Conservation (phyloP, 2,113 vertebrate genomes). For the Cacatua alba region DNA sequence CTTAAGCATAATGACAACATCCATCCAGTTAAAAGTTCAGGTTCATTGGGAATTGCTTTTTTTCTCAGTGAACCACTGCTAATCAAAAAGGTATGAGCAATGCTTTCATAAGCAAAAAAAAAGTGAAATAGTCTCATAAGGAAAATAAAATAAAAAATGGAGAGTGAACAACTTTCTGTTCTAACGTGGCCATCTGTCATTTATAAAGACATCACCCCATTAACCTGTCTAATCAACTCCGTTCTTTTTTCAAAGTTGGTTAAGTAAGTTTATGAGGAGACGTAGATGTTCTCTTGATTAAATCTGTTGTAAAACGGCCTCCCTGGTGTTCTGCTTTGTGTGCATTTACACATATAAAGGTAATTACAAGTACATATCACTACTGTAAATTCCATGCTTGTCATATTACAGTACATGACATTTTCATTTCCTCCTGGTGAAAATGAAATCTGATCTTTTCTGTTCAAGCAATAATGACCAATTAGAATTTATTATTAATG, state of each 20-base stretch:
- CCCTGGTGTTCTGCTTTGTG: constrained; percentile 67
- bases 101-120: constrained; percentile 22
- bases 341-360: constrained; percentile 60
- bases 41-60: constrained; percentile 15
- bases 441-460: constrained; percentile 59
- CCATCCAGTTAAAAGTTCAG: not conserved
- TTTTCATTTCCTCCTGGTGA: constrained; percentile 68
- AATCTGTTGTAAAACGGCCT: constrained; percentile 67
- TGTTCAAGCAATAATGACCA: constrained; percentile 34
- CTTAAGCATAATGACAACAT: constrained; percentile 9
- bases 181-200: constrained; percentile 65
- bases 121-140: constrained; percentile 18
- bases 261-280: constrained; percentile 67
- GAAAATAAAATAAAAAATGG: constrained; percentile 64
- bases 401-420: constrained; percentile 56
- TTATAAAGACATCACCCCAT: constrained; percentile 69
- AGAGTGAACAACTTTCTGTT: constrained; percentile 69
- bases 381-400: constrained; percentile 66
- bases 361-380: constrained; percentile 61
- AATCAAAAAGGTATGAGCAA: constrained; percentile 58
- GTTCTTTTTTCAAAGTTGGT: constrained; percentile 65
- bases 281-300: constrained; percentile 52
- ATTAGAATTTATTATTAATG: constrained; percentile 57
- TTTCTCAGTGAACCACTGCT: constrained; percentile 10
- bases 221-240: constrained; percentile 69